Evolutionary conservation across 2,113 vertebrate species (phyloP).

Genomic region (Leiothrix lutea): DNA sequence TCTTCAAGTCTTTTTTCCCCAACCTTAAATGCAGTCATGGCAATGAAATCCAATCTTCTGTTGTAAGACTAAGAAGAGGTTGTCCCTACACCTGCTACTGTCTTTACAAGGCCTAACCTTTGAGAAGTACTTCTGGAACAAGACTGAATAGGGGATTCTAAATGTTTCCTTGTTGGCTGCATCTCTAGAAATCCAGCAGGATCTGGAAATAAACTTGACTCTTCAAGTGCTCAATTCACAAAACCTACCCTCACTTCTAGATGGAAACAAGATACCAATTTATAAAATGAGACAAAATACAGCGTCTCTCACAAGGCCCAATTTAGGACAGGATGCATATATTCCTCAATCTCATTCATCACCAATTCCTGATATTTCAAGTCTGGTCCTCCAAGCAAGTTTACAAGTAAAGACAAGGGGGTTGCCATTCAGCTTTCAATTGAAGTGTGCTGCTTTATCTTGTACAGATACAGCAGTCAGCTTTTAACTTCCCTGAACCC

Average conservation of each 20-base stretch:
- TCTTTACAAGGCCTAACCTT: background rate
- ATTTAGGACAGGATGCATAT: background rate
- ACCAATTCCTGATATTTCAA: background rate
- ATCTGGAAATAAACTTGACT: background rate
- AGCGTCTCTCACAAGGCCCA: background rate
- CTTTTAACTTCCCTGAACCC: background rate
- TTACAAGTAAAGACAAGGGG: background rate
- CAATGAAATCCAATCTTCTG: background rate
- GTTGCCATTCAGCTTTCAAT: background rate
- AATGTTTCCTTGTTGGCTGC: background rate
- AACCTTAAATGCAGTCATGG: background rate
- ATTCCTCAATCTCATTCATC: background rate
- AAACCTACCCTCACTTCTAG: background rate
- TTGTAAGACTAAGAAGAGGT: background rate
- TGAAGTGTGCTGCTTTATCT: background rate
- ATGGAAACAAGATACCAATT: background rate
- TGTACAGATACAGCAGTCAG: background rate
- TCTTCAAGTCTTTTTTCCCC: background rate
- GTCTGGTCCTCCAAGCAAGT: background rate
- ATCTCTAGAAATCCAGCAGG: background rate
- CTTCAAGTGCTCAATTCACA: background rate
- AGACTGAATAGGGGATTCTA: fast-evolving
- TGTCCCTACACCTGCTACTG: background rate
- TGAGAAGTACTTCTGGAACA: background rate
- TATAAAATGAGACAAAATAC: background rate